Base-by-base conservation (phyloP, 2,797 vertebrate species). In the Borostomias antarcticus region DNA sequence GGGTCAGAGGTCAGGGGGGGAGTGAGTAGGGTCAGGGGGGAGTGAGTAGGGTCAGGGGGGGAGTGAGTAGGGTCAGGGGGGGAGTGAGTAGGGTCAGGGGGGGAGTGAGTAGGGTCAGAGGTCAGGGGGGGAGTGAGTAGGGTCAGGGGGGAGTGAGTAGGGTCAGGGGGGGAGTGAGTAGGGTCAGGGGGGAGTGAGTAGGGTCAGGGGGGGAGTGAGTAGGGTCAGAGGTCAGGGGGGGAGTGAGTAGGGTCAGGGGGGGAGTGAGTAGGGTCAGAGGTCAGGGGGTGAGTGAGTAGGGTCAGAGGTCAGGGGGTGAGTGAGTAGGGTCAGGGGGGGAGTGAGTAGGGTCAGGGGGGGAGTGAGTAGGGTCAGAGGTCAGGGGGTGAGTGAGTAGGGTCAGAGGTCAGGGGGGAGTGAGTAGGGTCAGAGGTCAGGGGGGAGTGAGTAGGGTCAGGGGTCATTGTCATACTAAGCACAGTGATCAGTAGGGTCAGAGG, bases 191-290 rank as follows among this genome's bases (percentile, higher is more conserved):
- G n/a, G n/a, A n/a, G n/a, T 43, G 11, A 43, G 15, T 2, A 83
- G 26, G 78, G 85, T 0, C 25, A 68, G 4, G 25, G 50, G 54
- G 85, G 84, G 68, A 78, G 82, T 77, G 58, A 0, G n/a, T 8
- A 0, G 30, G 53, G 2, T 69, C 53, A 30, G 37, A 17, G 1
- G 5, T 7, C 10, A 6, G 7, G 7, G 0, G 45, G 19, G 1
- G n/a, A 17, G 21, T 8, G 51, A 1, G 10, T 2, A 3, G 17
- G 45, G 17, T 43, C 40, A 43, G 13, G n/a, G 40, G 40, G n/a
- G n/a, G n/a, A n/a, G n/a, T n/a, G n/a, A n/a, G n/a, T n/a, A n/a
- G n/a, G n/a, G n/a, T 43, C 40, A 43, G 15, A 28, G 78, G 85
- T 0, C 25, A 68, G 4, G 25, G 50, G 54, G 85, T 85, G 68